Evolutionary conservation across 1,140 invertebrate genomes (phyloP).

Genomic region (Temnothorax nylanderi): DNA sequence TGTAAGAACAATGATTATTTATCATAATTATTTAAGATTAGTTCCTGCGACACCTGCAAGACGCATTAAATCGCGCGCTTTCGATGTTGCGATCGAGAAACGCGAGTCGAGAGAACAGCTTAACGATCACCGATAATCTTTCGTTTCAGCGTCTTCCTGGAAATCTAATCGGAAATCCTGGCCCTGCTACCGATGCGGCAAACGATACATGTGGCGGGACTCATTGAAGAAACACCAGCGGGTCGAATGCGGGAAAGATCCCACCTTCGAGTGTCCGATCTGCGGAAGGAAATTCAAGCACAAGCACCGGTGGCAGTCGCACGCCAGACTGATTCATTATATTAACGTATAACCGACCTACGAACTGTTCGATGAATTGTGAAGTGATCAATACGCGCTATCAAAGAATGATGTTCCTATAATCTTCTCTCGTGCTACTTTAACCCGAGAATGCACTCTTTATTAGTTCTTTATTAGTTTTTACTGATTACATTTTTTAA

Average conservation of each 20-base stretch:
- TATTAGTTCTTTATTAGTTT: too few relatives aligned
- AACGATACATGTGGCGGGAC: conserved; percentile 84
- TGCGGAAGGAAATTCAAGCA: conserved; percentile 86
- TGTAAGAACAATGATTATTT: conserved; percentile 3
- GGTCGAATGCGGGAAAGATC: conserved; percentile 87
- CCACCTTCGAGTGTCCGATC: conserved; percentile 85
- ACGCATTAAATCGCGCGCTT: conserved; percentile 30
- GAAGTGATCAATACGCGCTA: not conserved
- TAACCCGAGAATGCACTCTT: not conserved
- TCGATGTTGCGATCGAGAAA: conserved; percentile 36
- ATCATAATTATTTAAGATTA: not conserved
- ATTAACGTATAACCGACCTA: conserved; percentile 56
- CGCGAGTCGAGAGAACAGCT: not conserved
- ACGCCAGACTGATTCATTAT: conserved; percentile 81
- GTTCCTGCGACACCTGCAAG: not conserved
- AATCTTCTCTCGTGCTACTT: not conserved
- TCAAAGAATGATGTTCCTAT: not conserved
- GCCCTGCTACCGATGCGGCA: conserved; percentile 81
- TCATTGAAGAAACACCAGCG: conserved; percentile 85
- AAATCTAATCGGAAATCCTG: conserved; percentile 67
- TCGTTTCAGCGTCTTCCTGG: conserved; percentile 57
- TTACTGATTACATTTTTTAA: not conserved
- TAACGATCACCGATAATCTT: conserved; percentile 32
- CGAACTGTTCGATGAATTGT: not conserved
- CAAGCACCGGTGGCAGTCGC: conserved; percentile 84